Percentiles rank a stretch among this genome's conserved stretches.
These are phyloP conservation scores for Sarcophaga caerulescens DNA, from an alignment of 2,888 invertebrate species.

Conservation along the genomic window DNA sequence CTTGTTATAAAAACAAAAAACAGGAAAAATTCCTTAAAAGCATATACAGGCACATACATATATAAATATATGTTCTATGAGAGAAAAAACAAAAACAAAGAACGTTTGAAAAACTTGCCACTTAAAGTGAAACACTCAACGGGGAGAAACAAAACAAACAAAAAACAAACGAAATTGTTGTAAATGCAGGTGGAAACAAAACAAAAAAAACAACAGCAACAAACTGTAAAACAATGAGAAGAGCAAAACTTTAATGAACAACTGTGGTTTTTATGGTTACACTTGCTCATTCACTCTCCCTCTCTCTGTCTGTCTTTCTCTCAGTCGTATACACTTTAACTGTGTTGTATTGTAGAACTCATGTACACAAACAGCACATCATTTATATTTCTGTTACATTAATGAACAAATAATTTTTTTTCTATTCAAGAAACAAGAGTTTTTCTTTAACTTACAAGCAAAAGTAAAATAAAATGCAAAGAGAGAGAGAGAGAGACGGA, in stretches of 20 bases:
- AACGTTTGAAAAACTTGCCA: constrained; percentile 9
- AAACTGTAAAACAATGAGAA: constrained; percentile 33
- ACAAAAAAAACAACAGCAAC: neutral
- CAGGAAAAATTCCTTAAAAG: neutral
- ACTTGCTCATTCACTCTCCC: constrained; percentile 25
- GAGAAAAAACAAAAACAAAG: neutral
- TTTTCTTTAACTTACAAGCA: constrained; percentile 3
- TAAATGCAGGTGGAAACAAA: neutral
- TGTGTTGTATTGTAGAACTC: too few species aligned
- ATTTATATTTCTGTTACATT: constrained; percentile 10
- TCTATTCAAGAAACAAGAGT: neutral
- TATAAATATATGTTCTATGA: too few species aligned
- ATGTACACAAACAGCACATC: too few species aligned
- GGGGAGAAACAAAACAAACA: neutral
- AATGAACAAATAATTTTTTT: constrained; percentile 49
- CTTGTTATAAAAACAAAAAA: neutral
- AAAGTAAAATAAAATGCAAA: neutral
- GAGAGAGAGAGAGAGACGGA: neutral
- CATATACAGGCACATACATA: neutral
- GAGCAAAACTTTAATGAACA: constrained; percentile 60
- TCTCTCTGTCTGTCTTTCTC: too few species aligned
- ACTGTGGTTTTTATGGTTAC: constrained; percentile 59
- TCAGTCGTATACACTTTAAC: too few species aligned
- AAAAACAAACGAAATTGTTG: neutral
- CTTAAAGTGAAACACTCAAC: neutral